A percentile compares a stretch with the other conserved stretches of the same genome.
Evolutionary conservation across 1,140 invertebrate genomes (phyloP).

Genomic region (Drosophila lacertosa): DNA sequence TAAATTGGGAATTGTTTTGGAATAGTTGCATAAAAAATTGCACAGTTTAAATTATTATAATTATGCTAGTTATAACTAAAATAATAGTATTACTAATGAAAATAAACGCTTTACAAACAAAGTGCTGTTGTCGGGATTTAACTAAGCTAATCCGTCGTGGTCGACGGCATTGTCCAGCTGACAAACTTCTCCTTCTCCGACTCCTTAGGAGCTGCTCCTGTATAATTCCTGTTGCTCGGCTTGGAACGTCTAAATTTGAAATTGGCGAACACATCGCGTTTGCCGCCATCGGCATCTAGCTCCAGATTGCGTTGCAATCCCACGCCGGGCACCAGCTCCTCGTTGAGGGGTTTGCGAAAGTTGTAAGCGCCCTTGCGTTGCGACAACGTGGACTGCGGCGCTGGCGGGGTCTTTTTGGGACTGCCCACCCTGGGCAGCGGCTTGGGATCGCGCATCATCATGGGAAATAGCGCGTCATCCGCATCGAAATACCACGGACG

Average conservation of each 20-base stretch:
- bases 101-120: slow-evolving; percentile 31
- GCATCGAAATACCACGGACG: slow-evolving; percentile 82
- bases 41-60: slow-evolving; percentile 61
- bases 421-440: slow-evolving; percentile 66
- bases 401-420: slow-evolving; percentile 57
- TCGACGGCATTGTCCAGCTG: slow-evolving; percentile 70
- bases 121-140: slow-evolving; percentile 2
- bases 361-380: slow-evolving; percentile 75
- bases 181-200: slow-evolving; percentile 74
- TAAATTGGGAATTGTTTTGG: slow-evolving; percentile 67
- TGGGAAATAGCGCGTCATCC: slow-evolving; percentile 72
- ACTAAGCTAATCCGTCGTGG: slow-evolving; percentile 46
- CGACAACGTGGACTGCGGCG: slow-evolving; percentile 19
- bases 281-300: slow-evolving; percentile 49
- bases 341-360: slow-evolving; percentile 61
- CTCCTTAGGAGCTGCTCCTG: slow-evolving; percentile 46
- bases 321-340: slow-evolving; percentile 47
- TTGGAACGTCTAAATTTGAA: slow-evolving; percentile 77
- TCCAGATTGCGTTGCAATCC: slow-evolving; percentile 71
- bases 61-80: slow-evolving; percentile 42
- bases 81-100: slow-evolving; percentile 5
- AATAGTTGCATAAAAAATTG: slow-evolving; percentile 74
- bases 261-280: slow-evolving; percentile 75
- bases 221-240: slow-evolving; percentile 63
- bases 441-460: slow-evolving; percentile 75